Evolutionary conservation across 2,888 invertebrate species (phyloP).

Genomic region (Rotaria socialis): DNA sequence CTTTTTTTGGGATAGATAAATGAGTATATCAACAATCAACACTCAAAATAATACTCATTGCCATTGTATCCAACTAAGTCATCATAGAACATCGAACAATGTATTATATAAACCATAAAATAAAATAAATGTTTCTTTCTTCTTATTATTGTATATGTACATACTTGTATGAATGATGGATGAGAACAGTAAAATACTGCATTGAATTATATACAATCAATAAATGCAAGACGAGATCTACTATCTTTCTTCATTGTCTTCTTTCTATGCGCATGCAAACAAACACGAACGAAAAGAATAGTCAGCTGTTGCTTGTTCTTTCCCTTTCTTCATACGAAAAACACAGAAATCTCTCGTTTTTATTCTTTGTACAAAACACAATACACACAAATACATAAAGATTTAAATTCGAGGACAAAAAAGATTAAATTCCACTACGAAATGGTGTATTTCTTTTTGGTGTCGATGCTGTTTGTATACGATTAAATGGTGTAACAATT

Average conservation of each 20-base stretch:
- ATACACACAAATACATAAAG: background rate
- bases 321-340: background rate
- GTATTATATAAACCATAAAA: background rate
- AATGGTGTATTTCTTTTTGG: background rate
- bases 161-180: conserved; percentile 10
- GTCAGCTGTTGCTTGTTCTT: background rate
- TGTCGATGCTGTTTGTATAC: background rate
- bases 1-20: background rate
- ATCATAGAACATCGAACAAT: background rate
- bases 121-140: background rate
- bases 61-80: background rate
- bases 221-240: background rate
- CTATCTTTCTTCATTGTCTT: background rate
- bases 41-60: background rate
- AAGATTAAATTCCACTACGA: conserved; percentile 12
- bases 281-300: background rate
- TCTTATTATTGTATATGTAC: background rate
- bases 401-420: background rate
- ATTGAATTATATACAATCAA: conserved; percentile 10
- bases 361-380: background rate
- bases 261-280: background rate
- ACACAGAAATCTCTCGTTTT: background rate
- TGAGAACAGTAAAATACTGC: background rate
- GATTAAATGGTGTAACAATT: conserved; percentile 1
- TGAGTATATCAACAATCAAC: background rate